Evolutionary conservation across 2,113 vertebrate genomes (phyloP).

Genomic region (Mixornis gularis): DNA sequence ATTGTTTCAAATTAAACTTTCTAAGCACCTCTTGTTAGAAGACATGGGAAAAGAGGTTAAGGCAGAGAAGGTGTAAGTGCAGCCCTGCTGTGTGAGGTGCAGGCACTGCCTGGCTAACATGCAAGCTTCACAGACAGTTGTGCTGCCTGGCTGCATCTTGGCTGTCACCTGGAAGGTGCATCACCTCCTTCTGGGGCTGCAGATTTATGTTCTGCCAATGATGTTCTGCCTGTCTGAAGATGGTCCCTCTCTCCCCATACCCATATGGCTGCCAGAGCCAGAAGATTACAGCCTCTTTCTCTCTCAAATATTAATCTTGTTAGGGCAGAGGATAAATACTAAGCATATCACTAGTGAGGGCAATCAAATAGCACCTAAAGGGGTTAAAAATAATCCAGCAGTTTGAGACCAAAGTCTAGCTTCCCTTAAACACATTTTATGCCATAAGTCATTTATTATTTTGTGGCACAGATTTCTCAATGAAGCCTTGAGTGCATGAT

Average conservation of each 20-base stretch:
- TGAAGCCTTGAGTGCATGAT: neutral
- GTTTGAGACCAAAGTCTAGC: neutral
- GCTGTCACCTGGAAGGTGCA: neutral
- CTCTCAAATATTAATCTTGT: neutral
- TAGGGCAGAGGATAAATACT: neutral
- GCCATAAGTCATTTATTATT: neutral
- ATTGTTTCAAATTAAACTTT: neutral
- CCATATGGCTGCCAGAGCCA: rapidly evolving
- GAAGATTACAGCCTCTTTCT: rapidly evolving
- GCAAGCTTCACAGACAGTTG: neutral
- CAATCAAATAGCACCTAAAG: neutral
- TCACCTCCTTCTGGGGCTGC: neutral
- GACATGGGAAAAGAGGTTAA: neutral
- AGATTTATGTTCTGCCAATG: neutral
- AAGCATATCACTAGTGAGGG: neutral
- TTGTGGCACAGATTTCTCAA: neutral
- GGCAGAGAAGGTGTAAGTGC: neutral
- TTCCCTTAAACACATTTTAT: neutral
- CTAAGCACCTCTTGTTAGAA: neutral
- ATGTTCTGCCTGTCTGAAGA: neutral
- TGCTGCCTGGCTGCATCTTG: neutral
- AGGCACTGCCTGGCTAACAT: neutral
- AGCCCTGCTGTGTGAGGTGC: neutral
- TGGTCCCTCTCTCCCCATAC: neutral
- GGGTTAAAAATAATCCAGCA: neutral